Evolutionary conservation across 92 coral and sea anemone genomes (phyloP), one percentile per base, ranked within the genome.

Genomic region (Porites divaricata): DNA sequence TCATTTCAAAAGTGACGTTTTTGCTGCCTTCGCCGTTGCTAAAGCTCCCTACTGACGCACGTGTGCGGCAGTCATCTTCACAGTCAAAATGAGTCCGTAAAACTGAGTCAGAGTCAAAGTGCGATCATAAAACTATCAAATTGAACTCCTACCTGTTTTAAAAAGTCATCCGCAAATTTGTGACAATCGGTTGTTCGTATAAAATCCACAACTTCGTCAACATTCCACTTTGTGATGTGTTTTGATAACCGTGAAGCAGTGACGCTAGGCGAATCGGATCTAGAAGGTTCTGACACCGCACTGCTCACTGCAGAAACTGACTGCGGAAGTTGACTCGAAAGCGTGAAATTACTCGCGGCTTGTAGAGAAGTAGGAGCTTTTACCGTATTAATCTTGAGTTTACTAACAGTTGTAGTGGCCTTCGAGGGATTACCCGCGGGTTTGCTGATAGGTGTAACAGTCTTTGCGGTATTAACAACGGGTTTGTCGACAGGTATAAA

Each of bases 191-290:
- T 94, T 23, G 92, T 71, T 35, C 63, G 83, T 13, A 94, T 80
- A 69, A 84, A 94, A 79, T 89, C 86, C 19, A 88, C 91, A 0
- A 92, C 95, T 4, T 94, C 95, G 45, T 80, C 17, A 16, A 87
- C 93, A 41, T 77, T 86, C 98, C 98, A 94, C 62, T 83, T 59
- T 8, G 92, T 75, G 16, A 92, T 88, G 66, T 92, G 94, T 24
- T 87, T 91, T 26, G 79, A n/a, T 17, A 69, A 23, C 15, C 75
- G 88, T 71, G 79, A 22, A 20, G 79, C 28, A 12, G 85, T 19
- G 57, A 59, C 63, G 13, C n/a, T 57, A 7, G 67, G 77, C 13
- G 85, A 69, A 69, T 20, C 85, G 2, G 45, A 49, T 56, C 53
- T 80, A 13, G 57, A 16, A 24, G 76, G 67, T 22, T 70, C 68